These are phyloP conservation scores for Gila robusta DNA, from an alignment of 2,797 vertebrate species.

Conservation along the genomic window DNA sequence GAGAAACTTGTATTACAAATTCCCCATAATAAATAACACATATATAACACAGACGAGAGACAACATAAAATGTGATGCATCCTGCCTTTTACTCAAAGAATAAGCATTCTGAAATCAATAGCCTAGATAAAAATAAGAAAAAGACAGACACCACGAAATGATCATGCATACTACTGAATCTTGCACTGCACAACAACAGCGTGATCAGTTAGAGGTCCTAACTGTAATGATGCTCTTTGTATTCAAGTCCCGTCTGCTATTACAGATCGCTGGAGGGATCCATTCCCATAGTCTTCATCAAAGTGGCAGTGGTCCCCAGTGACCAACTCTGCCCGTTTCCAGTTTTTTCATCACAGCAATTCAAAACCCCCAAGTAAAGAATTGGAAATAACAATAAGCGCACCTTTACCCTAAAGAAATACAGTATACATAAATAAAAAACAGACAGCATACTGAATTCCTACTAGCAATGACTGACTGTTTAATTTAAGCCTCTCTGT, in stretches of 20 bases:
- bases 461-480: background rate
- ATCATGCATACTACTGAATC: slow-evolving; percentile 2
- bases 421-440: background rate
- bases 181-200: background rate
- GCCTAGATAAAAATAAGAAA: background rate
- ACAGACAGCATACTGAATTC: background rate
- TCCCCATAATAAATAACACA: slow-evolving; percentile 11
- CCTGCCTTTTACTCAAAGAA: background rate
- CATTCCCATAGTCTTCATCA: slow-evolving; percentile 50
- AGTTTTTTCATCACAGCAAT: slow-evolving; percentile 47
- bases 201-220: slow-evolving; percentile 10
- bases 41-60: background rate
- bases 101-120: slow-evolving; percentile 16
- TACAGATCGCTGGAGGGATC: slow-evolving; percentile 33
- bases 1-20: slow-evolving; percentile 3
- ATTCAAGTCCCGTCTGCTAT: slow-evolving; percentile 56
- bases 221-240: slow-evolving; percentile 59
- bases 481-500: slow-evolving; percentile 11
- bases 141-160: background rate
- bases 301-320: slow-evolving; percentile 41
- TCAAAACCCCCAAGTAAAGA: slow-evolving; percentile 1
- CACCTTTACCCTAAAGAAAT: slow-evolving; percentile 11
- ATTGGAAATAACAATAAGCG: background rate
- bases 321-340: slow-evolving; percentile 8
- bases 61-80: background rate